Evolutionary conservation across 2,888 invertebrate genomes (phyloP), one percentile per base, ranked within the genome.

Genomic region (Euzophera pinguis): DNA sequence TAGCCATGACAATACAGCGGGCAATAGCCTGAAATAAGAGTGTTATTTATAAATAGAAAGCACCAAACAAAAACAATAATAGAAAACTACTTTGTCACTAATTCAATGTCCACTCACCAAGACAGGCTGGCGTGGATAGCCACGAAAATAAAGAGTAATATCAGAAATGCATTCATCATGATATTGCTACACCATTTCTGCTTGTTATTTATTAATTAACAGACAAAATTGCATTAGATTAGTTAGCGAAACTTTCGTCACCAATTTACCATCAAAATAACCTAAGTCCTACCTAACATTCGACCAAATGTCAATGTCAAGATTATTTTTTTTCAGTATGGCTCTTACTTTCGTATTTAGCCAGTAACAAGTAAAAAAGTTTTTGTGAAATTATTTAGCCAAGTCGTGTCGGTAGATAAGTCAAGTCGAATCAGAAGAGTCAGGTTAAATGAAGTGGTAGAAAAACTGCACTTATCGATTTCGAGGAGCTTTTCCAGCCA

Each of bases 1-100:
- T 61, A 95, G 85, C 95, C 95, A 96, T 71, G 96, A 94, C 63
- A 96, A 84, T 47, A 94, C 78, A 69, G 92, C 93, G 58, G 97
- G 97, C 58, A 96, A 77, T 57, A 96, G 84, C 95, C 97, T 97
- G 74, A 71, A 78, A 64, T 66, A 54, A 61, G 56, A 34, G 32
- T 32, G 56, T 59, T 52, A 53, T 57, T 62, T 65, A 64, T 63
- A 74, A 68, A 74, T 63, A 67, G 60, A 67, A 61, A 62, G 64
- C 70, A 74, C n/a, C n/a, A 68, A 73, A 73, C 60, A 69, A 73
- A 73, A 78, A 76, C 75, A 78, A 75, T 69, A 73, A 75, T 69
- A 75, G 54, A 71, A 69, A 77, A 72, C 65, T 71, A 63, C 61
- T 67, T 65, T 65, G 58, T 64, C 64, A 68, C 62, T 54, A 58